Conservation (phyloP, 2,797 vertebrate genomes). For the Gambelia wislizenii region DNA sequence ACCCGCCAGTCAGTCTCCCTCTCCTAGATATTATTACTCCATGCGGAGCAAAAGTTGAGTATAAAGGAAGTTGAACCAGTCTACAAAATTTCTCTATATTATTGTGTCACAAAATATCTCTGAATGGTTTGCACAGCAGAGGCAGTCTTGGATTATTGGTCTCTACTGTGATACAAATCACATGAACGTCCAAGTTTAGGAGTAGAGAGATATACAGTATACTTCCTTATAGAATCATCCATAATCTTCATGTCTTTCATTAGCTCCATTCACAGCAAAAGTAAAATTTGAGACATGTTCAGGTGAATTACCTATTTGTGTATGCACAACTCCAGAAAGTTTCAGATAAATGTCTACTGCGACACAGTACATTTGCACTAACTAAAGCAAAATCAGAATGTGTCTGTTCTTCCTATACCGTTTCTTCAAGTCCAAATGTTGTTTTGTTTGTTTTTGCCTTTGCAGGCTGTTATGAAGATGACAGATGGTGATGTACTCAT, state of each 20-base stretch:
- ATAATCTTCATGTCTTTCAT: not conserved
- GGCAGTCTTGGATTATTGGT: no score
- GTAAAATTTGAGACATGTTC: not conserved
- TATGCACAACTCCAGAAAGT: not conserved
- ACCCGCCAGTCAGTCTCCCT: not conserved
- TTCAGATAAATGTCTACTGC: slow-evolving; percentile 37
- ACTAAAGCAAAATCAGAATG: slow-evolving; percentile 49
- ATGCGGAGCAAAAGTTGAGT: not conserved
- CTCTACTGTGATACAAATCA: not conserved
- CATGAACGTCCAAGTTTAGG: not conserved
- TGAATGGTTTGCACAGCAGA: not conserved
- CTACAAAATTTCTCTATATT: not conserved
- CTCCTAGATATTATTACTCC: not conserved
- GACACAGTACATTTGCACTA: slow-evolving; percentile 47
- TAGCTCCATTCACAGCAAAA: not conserved
- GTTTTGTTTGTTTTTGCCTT: slow-evolving; percentile 44
- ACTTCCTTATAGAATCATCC: not conserved
- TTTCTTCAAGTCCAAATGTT: slow-evolving; percentile 62
- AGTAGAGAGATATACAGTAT: not conserved
- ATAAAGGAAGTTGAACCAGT: not conserved
- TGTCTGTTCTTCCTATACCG: slow-evolving; percentile 61
- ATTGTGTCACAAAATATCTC: not conserved
- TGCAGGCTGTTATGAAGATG: slow-evolving; percentile 39
- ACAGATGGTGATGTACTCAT: slow-evolving; percentile 65
- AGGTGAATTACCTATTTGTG: not conserved